Conservation (phyloP, 2,888 invertebrate species). For the Ptilodon capucinus region DNA sequence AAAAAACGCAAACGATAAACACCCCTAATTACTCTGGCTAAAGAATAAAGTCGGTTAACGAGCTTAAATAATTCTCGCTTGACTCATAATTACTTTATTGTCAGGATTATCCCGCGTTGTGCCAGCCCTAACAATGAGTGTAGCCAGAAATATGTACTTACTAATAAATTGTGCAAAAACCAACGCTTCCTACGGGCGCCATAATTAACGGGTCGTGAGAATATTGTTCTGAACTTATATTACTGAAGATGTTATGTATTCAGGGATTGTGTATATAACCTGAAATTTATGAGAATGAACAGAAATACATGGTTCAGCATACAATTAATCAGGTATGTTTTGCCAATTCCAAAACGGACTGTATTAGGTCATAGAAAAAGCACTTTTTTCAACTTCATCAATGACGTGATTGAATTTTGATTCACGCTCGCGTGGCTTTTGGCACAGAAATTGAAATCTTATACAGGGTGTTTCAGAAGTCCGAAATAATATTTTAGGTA, state of each 20-base stretch:
- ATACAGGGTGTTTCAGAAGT: no score
- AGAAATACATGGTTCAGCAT: not conserved
- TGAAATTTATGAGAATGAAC: not conserved
- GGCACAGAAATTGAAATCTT: no score
- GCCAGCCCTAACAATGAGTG: constrained; percentile 36
- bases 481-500: no score
- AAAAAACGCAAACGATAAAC: not conserved
- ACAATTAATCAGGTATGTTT: no score
- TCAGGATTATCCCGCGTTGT: constrained; percentile 26
- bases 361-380: no score
- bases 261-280: not conserved
- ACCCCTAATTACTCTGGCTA: not conserved
- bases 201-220: constrained; percentile 59
- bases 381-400: no score
- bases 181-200: constrained; percentile 39
- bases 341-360: no score
- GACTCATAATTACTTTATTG: constrained; percentile 26
- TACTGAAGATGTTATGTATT: constrained; percentile 10
- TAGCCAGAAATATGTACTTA: constrained; percentile 25
- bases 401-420: no score
- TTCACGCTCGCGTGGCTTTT: no score
- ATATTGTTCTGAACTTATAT: constrained; percentile 36
- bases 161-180: constrained; percentile 50
- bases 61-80: not conserved
- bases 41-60: constrained; percentile 15